Conservation (phyloP, 1,140 invertebrate species). For the Pseudomyrmex dendroicus region DNA sequence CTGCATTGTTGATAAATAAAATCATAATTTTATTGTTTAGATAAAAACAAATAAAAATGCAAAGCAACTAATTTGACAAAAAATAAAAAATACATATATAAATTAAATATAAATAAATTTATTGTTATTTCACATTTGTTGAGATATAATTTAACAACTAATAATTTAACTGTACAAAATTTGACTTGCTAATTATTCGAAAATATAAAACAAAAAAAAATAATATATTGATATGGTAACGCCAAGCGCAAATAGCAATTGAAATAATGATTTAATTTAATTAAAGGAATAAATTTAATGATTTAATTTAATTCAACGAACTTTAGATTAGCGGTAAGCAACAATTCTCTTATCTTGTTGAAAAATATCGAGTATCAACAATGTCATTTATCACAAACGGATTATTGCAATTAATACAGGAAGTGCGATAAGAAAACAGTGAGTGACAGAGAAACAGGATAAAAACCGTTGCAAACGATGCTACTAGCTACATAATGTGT, state of each 20-base stretch:
- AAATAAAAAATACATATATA: no score
- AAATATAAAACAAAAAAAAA: not conserved
- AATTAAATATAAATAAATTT: no score
- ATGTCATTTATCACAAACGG: conserved; percentile 6
- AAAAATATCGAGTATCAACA: conserved; percentile 24
- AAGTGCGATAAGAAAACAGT: conserved; percentile 30
- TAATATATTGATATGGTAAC: not conserved
- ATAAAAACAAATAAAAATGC: no score
- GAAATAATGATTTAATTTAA: not conserved
- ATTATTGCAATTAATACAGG: conserved; percentile 9
- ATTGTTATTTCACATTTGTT: no score
- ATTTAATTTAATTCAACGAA: not conserved
- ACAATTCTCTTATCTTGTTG: not conserved
- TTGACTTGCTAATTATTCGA: no score
- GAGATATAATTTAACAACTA: no score
- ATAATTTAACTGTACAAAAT: no score
- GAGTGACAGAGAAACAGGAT: not conserved
- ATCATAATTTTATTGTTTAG: no score
- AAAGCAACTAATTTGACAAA: no score
- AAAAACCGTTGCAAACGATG: not conserved
- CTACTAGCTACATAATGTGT: not conserved
- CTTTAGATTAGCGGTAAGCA: not conserved
- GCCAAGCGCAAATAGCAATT: not conserved
- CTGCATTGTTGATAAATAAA: no score
- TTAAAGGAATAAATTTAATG: not conserved